Evolutionary conservation across 2,888 invertebrate genomes (phyloP).

Genomic region (Andrena hattorfiana): DNA sequence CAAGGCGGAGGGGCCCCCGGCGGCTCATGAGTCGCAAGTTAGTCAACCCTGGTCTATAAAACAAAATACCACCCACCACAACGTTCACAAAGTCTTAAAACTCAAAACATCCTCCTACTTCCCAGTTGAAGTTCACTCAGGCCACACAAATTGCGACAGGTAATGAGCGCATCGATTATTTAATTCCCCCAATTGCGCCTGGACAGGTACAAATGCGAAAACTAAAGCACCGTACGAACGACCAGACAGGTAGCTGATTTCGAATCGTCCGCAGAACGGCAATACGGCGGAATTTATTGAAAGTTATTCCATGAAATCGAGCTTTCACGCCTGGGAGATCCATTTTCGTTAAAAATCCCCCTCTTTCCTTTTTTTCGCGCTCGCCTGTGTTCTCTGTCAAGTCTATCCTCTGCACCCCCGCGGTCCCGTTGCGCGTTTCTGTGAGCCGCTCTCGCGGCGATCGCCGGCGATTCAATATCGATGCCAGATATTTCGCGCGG

Average conservation of each 20-base stretch:
- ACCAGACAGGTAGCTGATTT: neutral
- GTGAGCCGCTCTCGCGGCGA: constrained; percentile 44
- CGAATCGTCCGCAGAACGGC: constrained; percentile 27
- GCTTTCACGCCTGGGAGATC: constrained; percentile 72
- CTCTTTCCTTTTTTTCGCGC: neutral
- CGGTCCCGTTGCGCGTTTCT: constrained; percentile 34
- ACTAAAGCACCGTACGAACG: neutral
- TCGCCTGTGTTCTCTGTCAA: constrained; percentile 22
- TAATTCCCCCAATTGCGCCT: too few species aligned
- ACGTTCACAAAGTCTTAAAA: too few species aligned
- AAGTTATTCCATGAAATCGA: constrained; percentile 75
- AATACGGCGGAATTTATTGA: constrained; percentile 72
- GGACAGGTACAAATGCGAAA: neutral
- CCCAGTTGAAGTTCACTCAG: too few species aligned
- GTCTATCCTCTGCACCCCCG: constrained; percentile 17
- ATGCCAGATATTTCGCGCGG: constrained; percentile 80
- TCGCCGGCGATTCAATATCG: constrained; percentile 78
- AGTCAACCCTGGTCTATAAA: fast-evolving
- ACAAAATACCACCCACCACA: too few species aligned
- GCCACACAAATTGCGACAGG: too few species aligned
- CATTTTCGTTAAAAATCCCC: constrained; percentile 67
- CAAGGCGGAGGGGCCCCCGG: too few species aligned
- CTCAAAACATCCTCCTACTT: too few species aligned
- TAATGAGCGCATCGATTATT: too few species aligned
- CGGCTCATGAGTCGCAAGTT: too few species aligned